Conservation (phyloP, 2,797 vertebrate species). For the Arctocebus calabarensis region DNA sequence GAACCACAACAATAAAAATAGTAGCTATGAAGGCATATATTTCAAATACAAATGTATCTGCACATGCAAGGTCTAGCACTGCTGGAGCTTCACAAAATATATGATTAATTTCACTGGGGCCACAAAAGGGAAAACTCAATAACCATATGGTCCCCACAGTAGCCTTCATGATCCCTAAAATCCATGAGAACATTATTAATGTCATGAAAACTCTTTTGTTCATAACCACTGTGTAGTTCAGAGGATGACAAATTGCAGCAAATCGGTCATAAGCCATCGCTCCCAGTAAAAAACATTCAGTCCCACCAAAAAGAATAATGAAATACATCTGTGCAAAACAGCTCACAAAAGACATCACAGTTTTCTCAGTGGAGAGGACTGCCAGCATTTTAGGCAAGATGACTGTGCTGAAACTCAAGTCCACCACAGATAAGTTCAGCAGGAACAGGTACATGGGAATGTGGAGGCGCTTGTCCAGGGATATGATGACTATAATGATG, state of each 20-base stretch:
- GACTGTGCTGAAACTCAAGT: conserved; percentile 65
- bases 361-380: conserved; percentile 23
- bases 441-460: conserved; percentile 80
- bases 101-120: conserved; percentile 67
- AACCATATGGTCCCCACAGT: conserved; percentile 65
- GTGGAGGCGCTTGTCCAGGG: conserved; percentile 59
- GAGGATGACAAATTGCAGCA: conserved; percentile 76
- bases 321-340: conserved; percentile 81
- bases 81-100: conserved; percentile 74
- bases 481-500: conserved; percentile 60
- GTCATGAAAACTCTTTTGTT: conserved; percentile 53
- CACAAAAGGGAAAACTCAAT: conserved; percentile 77
- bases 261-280: conserved; percentile 79
- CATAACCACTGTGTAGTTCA: conserved; percentile 71
- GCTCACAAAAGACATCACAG: neutral
- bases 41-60: conserved; percentile 56
- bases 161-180: neutral
- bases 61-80: conserved; percentile 66
- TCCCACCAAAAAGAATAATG: conserved; percentile 65
- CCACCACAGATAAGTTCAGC: conserved; percentile 73
- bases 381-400: conserved; percentile 75
- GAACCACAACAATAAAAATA: neutral
- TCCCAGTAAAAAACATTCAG: conserved; percentile 69
- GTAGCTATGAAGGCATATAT: conserved; percentile 56
- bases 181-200: conserved; percentile 18